Evolutionary conservation across 2,888 invertebrate species (phyloP).

Genomic region (Proisotoma minuta): DNA sequence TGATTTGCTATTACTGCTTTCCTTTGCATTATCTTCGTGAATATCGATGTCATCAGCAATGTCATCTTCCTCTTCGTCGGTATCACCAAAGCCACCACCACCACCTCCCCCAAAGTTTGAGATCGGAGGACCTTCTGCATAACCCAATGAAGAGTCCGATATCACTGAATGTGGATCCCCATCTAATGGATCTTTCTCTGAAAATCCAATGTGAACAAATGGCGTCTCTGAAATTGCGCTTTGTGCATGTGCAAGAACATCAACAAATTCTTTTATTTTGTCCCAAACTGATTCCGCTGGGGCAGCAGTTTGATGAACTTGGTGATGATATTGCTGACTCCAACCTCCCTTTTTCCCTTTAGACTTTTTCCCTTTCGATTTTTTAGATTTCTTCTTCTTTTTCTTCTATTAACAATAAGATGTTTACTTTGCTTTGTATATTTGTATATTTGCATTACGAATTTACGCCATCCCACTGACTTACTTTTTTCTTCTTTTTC

Average conservation of each 20-base stretch:
- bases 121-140: background rate
- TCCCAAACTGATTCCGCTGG: background rate
- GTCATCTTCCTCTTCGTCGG: conserved; percentile 24
- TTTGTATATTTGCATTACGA: no score
- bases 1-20: background rate
- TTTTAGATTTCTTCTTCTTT: background rate
- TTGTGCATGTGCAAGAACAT: background rate
- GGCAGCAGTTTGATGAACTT: background rate
- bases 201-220: conserved; percentile 2
- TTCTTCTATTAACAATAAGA: background rate
- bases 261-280: conserved; percentile 3
- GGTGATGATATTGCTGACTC: conserved; percentile 6
- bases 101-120: background rate
- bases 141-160: background rate
- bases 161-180: background rate
- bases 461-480: background rate
- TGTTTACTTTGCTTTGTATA: no score
- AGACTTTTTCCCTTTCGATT: conserved; percentile 5
- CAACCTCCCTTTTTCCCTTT: conserved; percentile 1
- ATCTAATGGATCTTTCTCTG: background rate
- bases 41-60: background rate
- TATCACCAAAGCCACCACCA: conserved; percentile 8
- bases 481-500: conserved; percentile 4
- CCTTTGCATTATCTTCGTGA: background rate
- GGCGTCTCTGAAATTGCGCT: background rate